Evolutionary conservation across 2,888 invertebrate species (phyloP).

Genomic region (Tipula vernalis): DNA sequence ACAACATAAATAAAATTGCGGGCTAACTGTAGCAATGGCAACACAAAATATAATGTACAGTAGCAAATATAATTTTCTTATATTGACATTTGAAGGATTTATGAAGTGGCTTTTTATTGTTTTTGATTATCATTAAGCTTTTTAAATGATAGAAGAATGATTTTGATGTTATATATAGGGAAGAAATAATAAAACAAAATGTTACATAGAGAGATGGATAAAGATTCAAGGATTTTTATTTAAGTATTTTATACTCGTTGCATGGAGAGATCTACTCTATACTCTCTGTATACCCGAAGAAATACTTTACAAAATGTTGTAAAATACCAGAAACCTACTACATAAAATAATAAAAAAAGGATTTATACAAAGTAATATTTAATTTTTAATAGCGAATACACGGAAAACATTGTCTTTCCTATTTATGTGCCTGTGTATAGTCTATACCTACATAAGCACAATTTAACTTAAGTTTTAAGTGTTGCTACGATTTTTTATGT

Average conservation of each 20-base stretch:
- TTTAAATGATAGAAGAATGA: background rate
- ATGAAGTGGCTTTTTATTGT: background rate
- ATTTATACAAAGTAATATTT: background rate
- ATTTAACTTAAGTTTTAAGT: background rate
- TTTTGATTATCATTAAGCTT: background rate
- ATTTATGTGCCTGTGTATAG: background rate
- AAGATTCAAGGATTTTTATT: background rate
- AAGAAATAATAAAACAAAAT: background rate
- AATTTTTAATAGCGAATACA: background rate
- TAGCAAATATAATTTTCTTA: background rate
- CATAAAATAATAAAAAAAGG: background rate
- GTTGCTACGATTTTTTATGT: background rate
- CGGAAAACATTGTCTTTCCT: background rate
- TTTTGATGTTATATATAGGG: background rate
- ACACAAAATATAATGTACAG: background rate
- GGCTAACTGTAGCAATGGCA: background rate
- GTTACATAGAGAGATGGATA: background rate
- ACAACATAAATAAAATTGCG: background rate
- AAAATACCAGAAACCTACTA: background rate
- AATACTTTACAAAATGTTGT: background rate
- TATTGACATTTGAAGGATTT: conserved; percentile 4
- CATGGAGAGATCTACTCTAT: background rate
- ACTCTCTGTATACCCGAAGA: too few relatives aligned
- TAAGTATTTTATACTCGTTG: background rate
- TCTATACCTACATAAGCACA: background rate